Evolutionary conservation across 2,797 vertebrate genomes (phyloP).

Genomic region (Rhabdophis nuchalis): DNA sequence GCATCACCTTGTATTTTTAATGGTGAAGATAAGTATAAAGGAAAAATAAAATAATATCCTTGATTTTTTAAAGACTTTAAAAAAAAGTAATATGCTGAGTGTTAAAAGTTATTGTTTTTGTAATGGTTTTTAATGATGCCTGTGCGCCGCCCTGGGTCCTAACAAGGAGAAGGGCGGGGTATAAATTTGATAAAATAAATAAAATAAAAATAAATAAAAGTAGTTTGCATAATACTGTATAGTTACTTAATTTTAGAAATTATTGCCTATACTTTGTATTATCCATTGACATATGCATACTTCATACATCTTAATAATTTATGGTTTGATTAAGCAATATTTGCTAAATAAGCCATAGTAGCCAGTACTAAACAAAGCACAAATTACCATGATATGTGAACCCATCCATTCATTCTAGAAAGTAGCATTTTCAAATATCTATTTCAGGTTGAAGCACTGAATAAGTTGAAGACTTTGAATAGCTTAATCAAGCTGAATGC

Average conservation of each 20-base stretch:
- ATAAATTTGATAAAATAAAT: too few relatives aligned
- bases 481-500: slow-evolving; percentile 92
- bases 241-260: neutral
- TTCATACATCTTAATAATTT: neutral
- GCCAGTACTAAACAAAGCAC: neutral
- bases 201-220: too few relatives aligned
- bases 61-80: neutral
- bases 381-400: neutral
- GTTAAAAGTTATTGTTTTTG: too few relatives aligned
- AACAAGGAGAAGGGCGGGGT: too few relatives aligned
- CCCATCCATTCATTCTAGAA: neutral
- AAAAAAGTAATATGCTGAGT: fast-evolving
- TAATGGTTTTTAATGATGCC: too few relatives aligned
- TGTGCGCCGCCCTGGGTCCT: too few relatives aligned
- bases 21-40: neutral
- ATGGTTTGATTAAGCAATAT: neutral
- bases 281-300: neutral
- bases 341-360: neutral
- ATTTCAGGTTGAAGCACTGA: slow-evolving; percentile 92
- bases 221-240: too few relatives aligned
- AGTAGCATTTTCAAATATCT: slow-evolving; percentile 36
- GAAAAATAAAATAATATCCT: neutral
- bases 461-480: slow-evolving; percentile 94
- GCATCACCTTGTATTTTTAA: neutral
- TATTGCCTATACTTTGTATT: neutral